A percentile compares a stretch with the other conserved stretches of the same genome.
These are phyloP conservation scores for Zaprionus ghesquierei DNA, from an alignment of 1,140 invertebrate species.

Conservation along the genomic window DNA sequence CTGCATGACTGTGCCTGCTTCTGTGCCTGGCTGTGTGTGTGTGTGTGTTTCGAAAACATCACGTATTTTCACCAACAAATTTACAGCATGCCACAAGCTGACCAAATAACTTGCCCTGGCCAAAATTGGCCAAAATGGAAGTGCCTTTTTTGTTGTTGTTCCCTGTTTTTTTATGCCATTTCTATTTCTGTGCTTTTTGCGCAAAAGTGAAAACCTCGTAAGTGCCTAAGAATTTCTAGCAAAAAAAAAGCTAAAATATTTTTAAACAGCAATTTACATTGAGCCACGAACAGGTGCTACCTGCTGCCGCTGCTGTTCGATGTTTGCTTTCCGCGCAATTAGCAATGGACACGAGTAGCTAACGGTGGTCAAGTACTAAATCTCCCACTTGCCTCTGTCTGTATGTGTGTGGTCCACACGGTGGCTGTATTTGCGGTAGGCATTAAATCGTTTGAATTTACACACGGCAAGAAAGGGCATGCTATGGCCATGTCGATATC, in stretches of 20 bases:
- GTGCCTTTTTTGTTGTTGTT: not conserved
- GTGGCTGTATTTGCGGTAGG: slow-evolving; percentile 59
- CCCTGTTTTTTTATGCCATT: slow-evolving; percentile 4
- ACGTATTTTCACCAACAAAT: slow-evolving; percentile 76
- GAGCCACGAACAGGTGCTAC: slow-evolving; percentile 32
- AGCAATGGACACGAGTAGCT: slow-evolving; percentile 55
- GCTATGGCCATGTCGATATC: not conserved
- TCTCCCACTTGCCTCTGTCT: slow-evolving; percentile 35
- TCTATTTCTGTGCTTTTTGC: slow-evolving; percentile 41
- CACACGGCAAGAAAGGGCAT: slow-evolving; percentile 17
- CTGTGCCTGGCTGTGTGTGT: slow-evolving; percentile 31
- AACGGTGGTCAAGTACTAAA: slow-evolving; percentile 55
- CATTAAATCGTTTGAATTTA: slow-evolving; percentile 61
- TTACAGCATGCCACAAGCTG: slow-evolving; percentile 69
- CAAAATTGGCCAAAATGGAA: slow-evolving; percentile 70
- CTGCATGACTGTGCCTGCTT: not conserved
- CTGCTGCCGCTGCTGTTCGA: slow-evolving; percentile 7
- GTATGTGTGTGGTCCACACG: slow-evolving; percentile 53
- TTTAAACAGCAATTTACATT: slow-evolving; percentile 42
- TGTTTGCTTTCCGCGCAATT: slow-evolving; percentile 70
- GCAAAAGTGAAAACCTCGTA: slow-evolving; percentile 72
- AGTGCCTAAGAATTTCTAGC: slow-evolving; percentile 67
- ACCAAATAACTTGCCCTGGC: slow-evolving; percentile 57
- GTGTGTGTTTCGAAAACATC: slow-evolving; percentile 41
- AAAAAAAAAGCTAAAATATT: slow-evolving; percentile 20